Percentiles rank a stretch among this genome's conserved stretches.
These are phyloP conservation scores for Myotis vivesi DNA, from an alignment of 2,797 vertebrate species.

Conservation along the genomic window DNA sequence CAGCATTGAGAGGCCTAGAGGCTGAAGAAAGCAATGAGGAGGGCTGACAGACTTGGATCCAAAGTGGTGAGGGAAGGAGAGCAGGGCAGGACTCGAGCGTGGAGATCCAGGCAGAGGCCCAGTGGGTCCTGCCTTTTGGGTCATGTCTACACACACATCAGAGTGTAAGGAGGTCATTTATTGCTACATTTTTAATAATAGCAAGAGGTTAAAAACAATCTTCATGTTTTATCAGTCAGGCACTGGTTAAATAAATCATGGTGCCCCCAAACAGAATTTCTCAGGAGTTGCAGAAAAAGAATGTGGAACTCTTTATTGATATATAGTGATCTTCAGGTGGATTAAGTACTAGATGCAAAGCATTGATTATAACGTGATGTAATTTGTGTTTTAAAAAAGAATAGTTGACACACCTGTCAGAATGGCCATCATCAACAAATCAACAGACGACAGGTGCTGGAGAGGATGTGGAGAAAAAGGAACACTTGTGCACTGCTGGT, in stretches of 20 bases:
- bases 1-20: neutral
- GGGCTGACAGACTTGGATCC: neutral
- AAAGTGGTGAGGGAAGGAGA: accelerated
- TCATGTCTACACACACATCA: neutral
- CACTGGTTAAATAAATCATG: neutral
- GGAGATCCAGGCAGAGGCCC: neutral
- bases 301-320: neutral
- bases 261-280: neutral
- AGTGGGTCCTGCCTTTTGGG: accelerated
- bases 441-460: too few species aligned
- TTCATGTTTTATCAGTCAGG: neutral
- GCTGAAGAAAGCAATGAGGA: neutral
- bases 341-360: neutral
- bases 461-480: too few species aligned
- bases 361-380: neutral
- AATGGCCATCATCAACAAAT: too few species aligned
- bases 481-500: too few species aligned
- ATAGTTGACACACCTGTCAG: neutral
- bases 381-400: neutral
- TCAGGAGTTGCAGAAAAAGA: neutral
- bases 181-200: neutral
- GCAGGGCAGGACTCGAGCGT: accelerated
- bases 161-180: neutral
- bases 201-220: neutral
- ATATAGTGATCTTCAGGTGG: neutral